Evolutionary conservation across 2,888 invertebrate genomes (phyloP).

Genomic region (Rhyacophila evoluta): DNA sequence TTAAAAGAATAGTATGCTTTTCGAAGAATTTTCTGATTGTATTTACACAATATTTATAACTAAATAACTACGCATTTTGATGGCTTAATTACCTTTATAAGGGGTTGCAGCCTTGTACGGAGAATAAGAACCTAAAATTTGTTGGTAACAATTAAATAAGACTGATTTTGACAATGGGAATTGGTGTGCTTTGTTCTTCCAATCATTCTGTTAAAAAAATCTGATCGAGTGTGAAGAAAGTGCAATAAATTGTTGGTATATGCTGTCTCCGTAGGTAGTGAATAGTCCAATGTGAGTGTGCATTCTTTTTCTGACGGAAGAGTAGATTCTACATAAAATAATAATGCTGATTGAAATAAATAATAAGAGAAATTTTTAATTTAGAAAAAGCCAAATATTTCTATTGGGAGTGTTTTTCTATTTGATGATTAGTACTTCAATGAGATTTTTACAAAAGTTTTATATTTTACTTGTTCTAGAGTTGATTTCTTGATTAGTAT

Average conservation of each 20-base stretch:
- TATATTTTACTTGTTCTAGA: too few relatives aligned
- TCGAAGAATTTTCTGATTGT: conserved; percentile 36
- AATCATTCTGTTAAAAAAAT: not conserved
- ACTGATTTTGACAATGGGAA: not conserved
- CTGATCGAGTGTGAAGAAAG: not conserved
- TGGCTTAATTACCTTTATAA: conserved; percentile 53
- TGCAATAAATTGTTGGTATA: not conserved
- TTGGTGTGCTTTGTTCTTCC: not conserved
- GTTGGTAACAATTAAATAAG: conserved; percentile 16
- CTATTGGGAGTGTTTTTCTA: too few relatives aligned
- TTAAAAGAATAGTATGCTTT: conserved; percentile 20
- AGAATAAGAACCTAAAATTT: conserved; percentile 52
- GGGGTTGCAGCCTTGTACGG: conserved; percentile 52
- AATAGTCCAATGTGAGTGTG: too few relatives aligned
- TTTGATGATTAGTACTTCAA: too few relatives aligned
- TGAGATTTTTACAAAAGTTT: too few relatives aligned
- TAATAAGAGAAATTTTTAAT: too few relatives aligned
- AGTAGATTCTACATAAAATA: too few relatives aligned
- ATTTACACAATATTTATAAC: conserved; percentile 29
- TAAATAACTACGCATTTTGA: conserved; percentile 7
- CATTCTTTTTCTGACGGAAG: too few relatives aligned
- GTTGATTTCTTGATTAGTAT: too few relatives aligned
- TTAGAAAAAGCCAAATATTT: too few relatives aligned
- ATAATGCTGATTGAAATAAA: too few relatives aligned
- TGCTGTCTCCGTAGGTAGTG: not conserved